These are phyloP conservation scores for Pollimyrus isidori DNA, from an alignment of 2,113 vertebrate species.

Conservation along the genomic window DNA sequence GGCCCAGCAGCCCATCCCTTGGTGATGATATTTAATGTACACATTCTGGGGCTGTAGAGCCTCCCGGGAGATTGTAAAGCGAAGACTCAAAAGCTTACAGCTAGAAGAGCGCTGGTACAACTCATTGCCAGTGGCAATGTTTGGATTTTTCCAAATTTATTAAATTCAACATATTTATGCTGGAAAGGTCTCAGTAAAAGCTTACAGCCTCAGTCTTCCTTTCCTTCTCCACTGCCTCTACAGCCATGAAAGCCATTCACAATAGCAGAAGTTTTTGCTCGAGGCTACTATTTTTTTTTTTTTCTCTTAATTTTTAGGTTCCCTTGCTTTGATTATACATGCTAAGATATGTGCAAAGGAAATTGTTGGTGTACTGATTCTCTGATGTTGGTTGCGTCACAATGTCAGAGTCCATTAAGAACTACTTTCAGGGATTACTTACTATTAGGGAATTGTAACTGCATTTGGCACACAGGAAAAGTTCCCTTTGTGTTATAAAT, in stretches of 20 bases:
- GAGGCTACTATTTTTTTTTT: not conserved
- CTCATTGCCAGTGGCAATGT: conserved; percentile 40
- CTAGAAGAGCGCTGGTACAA: conserved; percentile 40
- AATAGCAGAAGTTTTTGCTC: not conserved
- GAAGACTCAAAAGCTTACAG: conserved; percentile 29
- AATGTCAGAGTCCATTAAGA: not conserved
- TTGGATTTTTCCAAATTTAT: conserved; percentile 41
- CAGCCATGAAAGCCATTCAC: not conserved
- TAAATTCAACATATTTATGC: conserved; percentile 36
- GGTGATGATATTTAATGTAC: conserved; percentile 46
- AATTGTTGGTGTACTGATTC: not conserved
- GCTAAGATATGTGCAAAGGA: not conserved
- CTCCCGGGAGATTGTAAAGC: conserved; percentile 33
- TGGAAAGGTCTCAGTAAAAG: not conserved
- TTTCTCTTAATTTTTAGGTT: not conserved
- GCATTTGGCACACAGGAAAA: not conserved
- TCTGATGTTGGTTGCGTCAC: not conserved
- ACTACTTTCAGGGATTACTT: not conserved
- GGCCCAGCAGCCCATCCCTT: conserved; percentile 40
- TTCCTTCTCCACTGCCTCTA: not conserved
- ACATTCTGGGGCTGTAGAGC: conserved; percentile 37
- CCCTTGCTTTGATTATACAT: not conserved
- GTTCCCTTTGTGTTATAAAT: not conserved
- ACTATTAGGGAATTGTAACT: not conserved
- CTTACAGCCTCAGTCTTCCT: not conserved